Evolutionary conservation across 2,113 vertebrate genomes (phyloP), one percentile per base, ranked within the genome.

Genomic region (Mystacornis crossleyi): DNA sequence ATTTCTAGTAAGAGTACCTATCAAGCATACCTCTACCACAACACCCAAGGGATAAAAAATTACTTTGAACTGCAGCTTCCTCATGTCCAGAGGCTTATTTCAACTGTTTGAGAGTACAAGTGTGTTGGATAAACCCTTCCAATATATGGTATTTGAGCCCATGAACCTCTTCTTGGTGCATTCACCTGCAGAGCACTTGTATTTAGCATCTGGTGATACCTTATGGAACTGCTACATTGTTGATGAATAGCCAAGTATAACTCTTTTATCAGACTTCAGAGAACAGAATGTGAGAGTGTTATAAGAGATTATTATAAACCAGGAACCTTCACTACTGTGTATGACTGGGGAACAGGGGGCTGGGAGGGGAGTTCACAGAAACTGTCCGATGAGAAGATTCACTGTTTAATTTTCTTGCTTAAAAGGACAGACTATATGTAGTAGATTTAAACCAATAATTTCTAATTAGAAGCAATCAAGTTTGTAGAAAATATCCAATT

Each of bases 401-500:
- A 79, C 60, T 93, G 97, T 95, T 98, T 97, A 95, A 98, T 97
- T 97, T 97, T 97, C 94, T 88, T 93, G 86, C 90, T 97, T 96
- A 93, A 97, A 95, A 94, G 86, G 48, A 95, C 94, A 90, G 91
- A 90, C 28, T 62, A 71, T 74, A 54, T 97, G 96, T 81, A 94
- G 80, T 92, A 95, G 85, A 93, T 96, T 97, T 91, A 96, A 86
- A 94, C 78, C 93, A 97, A 97, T 98, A 97, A 96, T 94, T 98
- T 97, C 96, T 97, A 98, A 98, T 97, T 97, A 97, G 95, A 97
- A 96, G 92, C 86, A 94, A 97, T 98, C 92, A 96, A 84, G 34
- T 95, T 94, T 96, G 81, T 93, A 88, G 87, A 78, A 90, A 95
- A 88, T 87, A 45, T 83, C 86, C 82, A 87, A 91, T 96, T 97